phyloP scores from a whole-genome alignment of 2,797 vertebrate genomes.

The Ibycter americanus region DNA sequence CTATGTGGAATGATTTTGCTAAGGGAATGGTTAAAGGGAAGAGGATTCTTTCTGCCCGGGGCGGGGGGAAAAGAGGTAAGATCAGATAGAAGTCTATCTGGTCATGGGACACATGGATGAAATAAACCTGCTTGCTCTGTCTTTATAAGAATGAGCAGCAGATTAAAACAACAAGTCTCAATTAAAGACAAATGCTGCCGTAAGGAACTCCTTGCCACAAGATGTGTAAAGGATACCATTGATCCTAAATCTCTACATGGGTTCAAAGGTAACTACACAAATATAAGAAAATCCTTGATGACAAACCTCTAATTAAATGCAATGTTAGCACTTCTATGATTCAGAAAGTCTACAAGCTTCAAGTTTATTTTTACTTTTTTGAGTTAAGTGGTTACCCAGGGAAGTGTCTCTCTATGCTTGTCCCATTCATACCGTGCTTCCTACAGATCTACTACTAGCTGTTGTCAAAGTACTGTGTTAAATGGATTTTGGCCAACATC shows the following conservation, averaged over 20 bases:
- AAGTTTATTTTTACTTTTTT: background rate
- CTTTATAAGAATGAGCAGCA: background rate
- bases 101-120: background rate
- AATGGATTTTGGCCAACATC: background rate
- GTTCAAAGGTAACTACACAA: background rate
- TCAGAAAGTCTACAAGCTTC: background rate
- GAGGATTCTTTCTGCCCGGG: background rate
- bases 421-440: background rate
- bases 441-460: background rate
- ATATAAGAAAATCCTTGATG: background rate
- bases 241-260: fast-evolving
- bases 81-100: background rate
- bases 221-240: background rate
- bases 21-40: background rate
- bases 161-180: background rate
- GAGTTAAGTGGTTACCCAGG: background rate
- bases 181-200: background rate
- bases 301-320: background rate
- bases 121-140: background rate
- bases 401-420: background rate
- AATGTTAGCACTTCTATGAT: background rate
- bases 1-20: background rate
- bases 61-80: background rate
- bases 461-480: background rate
- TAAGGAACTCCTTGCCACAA: background rate